Percentiles rank a stretch among this genome's conserved stretches.
phyloP scores from a whole-genome alignment of 2,888 invertebrate species.

The Matsumyia berberina region DNA sequence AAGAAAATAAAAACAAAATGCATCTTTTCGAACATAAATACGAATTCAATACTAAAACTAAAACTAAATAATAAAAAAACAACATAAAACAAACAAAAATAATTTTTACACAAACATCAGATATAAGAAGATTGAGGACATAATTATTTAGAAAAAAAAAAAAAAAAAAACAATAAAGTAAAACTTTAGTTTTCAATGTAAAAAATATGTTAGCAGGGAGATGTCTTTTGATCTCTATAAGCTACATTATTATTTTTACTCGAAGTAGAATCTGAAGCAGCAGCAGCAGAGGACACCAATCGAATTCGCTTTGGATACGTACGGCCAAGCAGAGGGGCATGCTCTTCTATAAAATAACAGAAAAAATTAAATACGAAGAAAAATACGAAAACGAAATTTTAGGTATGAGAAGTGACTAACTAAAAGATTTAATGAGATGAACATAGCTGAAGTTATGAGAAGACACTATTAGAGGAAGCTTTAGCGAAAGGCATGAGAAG shows the following conservation, averaged over 20 bases:
- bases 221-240: constrained; percentile 78
- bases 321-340: constrained; percentile 85
- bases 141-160: constrained; percentile 10
- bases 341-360: constrained; percentile 84
- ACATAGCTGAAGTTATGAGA: background rate
- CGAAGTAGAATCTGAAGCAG: constrained; percentile 76
- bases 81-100: constrained; percentile 32
- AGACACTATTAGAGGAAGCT: background rate
- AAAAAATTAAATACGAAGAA: constrained; percentile 79
- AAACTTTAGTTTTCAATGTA: constrained; percentile 29
- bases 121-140: constrained; percentile 21
- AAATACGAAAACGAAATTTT: constrained; percentile 72
- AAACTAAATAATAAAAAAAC: background rate
- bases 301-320: constrained; percentile 80
- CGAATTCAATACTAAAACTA: constrained; percentile 14
- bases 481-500: constrained; percentile 1
- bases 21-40: constrained; percentile 22
- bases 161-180: background rate
- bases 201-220: constrained; percentile 77
- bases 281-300: constrained; percentile 77
- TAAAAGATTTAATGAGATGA: constrained; percentile 1
- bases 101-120: constrained; percentile 2
- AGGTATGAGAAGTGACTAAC: constrained; percentile 1
- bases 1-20: constrained; percentile 11
- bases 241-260: constrained; percentile 77